A percentile compares a stretch with the other conserved stretches of the same genome.
Evolutionary conservation across 2,113 vertebrate genomes (phyloP).

Genomic region (Crotalus horridus): DNA sequence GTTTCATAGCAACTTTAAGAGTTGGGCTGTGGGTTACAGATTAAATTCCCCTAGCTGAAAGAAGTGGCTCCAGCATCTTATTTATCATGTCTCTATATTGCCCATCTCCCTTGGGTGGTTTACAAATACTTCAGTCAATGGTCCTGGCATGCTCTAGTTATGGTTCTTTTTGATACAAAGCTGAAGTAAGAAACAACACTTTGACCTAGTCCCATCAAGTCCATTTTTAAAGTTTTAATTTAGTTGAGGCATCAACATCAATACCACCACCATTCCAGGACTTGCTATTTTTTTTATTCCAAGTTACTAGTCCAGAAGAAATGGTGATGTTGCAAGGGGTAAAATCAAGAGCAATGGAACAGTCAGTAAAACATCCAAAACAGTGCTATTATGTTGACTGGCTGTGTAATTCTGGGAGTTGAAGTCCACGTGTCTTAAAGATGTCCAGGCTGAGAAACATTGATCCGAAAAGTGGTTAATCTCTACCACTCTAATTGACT

Average conservation of each 20-base stretch:
- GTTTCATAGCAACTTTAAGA: neutral
- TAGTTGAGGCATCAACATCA: neutral
- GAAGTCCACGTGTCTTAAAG: no score
- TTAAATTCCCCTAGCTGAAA: neutral
- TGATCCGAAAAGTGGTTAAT: neutral
- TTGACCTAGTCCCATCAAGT: neutral
- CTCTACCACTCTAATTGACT: neutral
- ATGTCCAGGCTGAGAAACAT: neutral
- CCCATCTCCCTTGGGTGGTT: neutral
- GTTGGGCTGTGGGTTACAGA: neutral
- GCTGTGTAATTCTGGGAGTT: neutral
- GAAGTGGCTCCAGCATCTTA: neutral
- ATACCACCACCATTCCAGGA: neutral
- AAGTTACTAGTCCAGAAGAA: neutral
- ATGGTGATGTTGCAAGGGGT: neutral
- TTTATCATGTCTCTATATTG: neutral
- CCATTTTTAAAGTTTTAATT: neutral
- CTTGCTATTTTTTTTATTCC: neutral
- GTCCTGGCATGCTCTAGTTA: neutral
- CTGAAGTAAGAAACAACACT: neutral
- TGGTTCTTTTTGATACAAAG: neutral
- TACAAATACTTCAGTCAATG: neutral
- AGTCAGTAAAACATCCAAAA: neutral
- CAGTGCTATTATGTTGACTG: neutral
- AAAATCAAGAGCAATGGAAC: neutral